Evolutionary conservation across 2,113 vertebrate genomes (phyloP).

Genomic region (Lethenteron camtschaticum): DNA sequence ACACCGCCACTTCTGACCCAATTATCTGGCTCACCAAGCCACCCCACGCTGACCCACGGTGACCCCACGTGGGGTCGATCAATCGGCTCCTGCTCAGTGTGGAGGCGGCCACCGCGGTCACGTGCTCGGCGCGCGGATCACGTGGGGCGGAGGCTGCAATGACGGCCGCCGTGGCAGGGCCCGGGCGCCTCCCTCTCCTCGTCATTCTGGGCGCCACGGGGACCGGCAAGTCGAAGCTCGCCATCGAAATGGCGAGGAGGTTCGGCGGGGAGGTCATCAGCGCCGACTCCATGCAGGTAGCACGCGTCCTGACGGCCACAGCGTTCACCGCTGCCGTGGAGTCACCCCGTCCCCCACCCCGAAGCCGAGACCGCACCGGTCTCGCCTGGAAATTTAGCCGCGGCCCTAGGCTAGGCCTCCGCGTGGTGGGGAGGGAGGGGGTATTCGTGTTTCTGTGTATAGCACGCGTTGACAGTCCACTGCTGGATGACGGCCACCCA

Average conservation of each 20-base stretch:
- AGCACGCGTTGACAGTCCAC: no score
- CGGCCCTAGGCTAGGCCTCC: no score
- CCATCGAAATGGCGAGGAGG: constrained; percentile 45
- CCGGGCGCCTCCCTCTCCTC: constrained; percentile 29
- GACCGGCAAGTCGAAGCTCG: constrained; percentile 64
- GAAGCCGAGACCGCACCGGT: no score
- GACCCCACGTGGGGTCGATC: neutral
- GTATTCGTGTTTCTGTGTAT: no score
- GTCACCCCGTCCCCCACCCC: no score
- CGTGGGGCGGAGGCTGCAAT: constrained; percentile 11
- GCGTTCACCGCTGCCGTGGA: no score
- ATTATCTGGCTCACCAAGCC: no score
- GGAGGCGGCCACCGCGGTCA: constrained; percentile 10
- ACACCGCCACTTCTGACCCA: no score
- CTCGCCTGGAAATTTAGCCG: no score
- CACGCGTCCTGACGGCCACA: constrained; percentile 6
- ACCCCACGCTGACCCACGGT: no score
- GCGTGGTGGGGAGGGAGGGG: no score
- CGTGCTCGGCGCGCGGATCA: constrained; percentile 11
- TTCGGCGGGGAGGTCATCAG: constrained; percentile 61
- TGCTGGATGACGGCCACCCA: no score
- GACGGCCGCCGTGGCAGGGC: constrained; percentile 7
- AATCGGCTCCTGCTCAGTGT: neutral
- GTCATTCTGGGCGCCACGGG: constrained; percentile 71
- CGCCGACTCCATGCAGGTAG: constrained; percentile 88